Base-by-base conservation (phyloP, 2,797 vertebrate genomes). In the Poeciliopsis turneri region DNA sequence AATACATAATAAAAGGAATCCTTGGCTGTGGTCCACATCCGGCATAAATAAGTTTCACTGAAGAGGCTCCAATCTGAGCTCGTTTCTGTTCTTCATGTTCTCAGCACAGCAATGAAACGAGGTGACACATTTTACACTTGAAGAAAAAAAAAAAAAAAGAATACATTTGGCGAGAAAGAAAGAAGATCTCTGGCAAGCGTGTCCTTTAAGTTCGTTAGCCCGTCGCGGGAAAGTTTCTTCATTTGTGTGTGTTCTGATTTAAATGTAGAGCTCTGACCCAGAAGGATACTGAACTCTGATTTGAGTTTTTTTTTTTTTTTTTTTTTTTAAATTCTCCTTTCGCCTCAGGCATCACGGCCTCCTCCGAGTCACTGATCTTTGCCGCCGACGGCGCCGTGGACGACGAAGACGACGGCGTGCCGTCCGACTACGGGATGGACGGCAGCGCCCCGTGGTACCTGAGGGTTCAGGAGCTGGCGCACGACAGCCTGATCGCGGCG, bases 401-500 rank as follows among this genome's bases (percentile, higher is more conserved):
- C 79, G 95, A 95, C 6, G 96, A 96, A 46, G 97, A 98, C 68
- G 97, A 98, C 87, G 97, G 97, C 72, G 96, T 98, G 79, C 96
- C 97, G 11, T 96, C 97, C 12, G 96, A 98, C 74, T 97, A 95
- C 46, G 94, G 95, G 11, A 88, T 94, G 2, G 98, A 99, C 78
- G 97, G 97, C 90, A 97, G 94, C 72, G 96, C 97, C 43, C 98
- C 98, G 0, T 99, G 98, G 98, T 99, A 99, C 86, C 96, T 99
- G 77, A 95, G 98, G 77, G 98, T 99, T 30, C 98, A 99, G 86
- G 98, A 99, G 88, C 89, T 99, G 92, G 98, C 98, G 49, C 98
- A 99, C 39, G 98, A 99, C 95, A 99, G 98, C 93, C 95, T 99
- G 86, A 98, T 99, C 11, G 98, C 98, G 47, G 98, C 98, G 88